Evolutionary conservation across 2,888 invertebrate species (phyloP).

Genomic region (Euzetes globulus): DNA sequence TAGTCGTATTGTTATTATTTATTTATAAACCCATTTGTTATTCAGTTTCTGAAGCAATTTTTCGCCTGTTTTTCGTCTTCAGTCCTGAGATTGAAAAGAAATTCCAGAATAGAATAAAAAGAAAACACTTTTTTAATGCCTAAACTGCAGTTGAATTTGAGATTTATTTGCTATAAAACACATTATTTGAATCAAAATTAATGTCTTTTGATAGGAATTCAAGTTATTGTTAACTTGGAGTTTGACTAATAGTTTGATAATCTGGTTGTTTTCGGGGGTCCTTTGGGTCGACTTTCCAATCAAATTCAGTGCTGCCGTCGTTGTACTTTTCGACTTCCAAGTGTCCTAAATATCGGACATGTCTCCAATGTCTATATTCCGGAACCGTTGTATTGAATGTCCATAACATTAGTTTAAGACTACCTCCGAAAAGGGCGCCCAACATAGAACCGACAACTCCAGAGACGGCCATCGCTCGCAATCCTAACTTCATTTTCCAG

Average conservation of each 20-base stretch:
- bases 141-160: neutral
- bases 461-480: slow-evolving; percentile 28
- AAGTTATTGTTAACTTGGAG: too few relatives aligned
- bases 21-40: neutral
- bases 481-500: slow-evolving; percentile 31
- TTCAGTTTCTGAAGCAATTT: neutral
- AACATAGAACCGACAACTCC: slow-evolving; percentile 20
- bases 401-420: slow-evolving; percentile 12
- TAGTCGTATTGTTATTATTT: neutral
- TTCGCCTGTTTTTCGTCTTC: neutral
- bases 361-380: slow-evolving; percentile 18
- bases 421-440: slow-evolving; percentile 13
- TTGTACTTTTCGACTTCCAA: neutral
- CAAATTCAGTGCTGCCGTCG: slow-evolving; percentile 9
- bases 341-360: neutral
- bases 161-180: neutral
- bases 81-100: too few relatives aligned
- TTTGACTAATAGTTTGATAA: too few relatives aligned
- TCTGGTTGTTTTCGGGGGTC: neutral
- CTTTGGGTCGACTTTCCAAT: neutral
- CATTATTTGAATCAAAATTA: neutral
- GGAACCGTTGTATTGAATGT: slow-evolving; percentile 22
- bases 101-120: neutral
- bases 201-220: neutral
- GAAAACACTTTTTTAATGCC: neutral